These are phyloP conservation scores for Mico argentatus DNA, from an alignment of 2,797 vertebrate genomes.

Conservation along the genomic window DNA sequence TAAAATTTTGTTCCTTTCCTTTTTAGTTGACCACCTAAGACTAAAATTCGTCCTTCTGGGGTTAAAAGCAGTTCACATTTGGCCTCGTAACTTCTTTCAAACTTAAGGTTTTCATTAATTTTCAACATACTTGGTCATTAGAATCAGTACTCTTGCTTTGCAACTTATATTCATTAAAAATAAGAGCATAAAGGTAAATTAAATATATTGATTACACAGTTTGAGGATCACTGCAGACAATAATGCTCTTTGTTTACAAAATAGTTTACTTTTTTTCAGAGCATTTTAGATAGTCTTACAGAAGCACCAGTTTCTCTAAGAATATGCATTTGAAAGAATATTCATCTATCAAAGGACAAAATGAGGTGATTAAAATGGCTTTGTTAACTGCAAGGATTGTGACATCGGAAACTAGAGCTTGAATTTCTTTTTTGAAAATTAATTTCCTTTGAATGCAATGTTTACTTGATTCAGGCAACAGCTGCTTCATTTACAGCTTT, in stretches of 20 bases:
- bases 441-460: not conserved
- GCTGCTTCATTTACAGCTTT: not conserved
- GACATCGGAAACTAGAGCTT: not conserved
- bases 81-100: not conserved
- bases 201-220: not conserved
- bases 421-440: not conserved
- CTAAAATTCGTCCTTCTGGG: not conserved
- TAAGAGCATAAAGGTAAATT: conserved; percentile 19
- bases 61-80: not conserved
- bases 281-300: not conserved
- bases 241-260: not conserved
- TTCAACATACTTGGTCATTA: not conserved
- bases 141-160: not conserved
- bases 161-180: not conserved
- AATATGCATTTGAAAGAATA: not conserved
- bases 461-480: not conserved
- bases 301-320: not conserved
- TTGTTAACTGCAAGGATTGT: not conserved
- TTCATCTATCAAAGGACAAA: not conserved
- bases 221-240: not conserved
- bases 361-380: not conserved
- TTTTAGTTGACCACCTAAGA: not conserved
- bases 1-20: not conserved
- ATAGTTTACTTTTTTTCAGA: not conserved
- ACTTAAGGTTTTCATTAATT: not conserved